phyloP scores from a whole-genome alignment of 2,888 invertebrate genomes.

The Lycocerus yunnanus region DNA sequence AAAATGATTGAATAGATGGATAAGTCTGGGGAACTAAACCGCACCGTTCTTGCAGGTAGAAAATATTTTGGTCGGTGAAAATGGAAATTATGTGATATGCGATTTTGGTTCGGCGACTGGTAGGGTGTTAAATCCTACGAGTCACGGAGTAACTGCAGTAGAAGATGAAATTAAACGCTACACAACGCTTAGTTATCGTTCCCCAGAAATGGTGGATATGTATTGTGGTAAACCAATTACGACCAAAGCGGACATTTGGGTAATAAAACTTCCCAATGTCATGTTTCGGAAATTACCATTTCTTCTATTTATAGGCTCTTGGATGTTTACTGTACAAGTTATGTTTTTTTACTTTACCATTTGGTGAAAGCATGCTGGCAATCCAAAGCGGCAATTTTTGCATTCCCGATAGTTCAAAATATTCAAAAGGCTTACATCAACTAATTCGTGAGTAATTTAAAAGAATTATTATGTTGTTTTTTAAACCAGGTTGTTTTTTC shows the following conservation, averaged over 20 bases:
- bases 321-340: slow-evolving; percentile 88
- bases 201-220: slow-evolving; percentile 94
- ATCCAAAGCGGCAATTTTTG: slow-evolving; percentile 88
- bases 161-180: slow-evolving; percentile 87
- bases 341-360: slow-evolving; percentile 87
- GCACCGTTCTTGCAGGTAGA: slow-evolving; percentile 68
- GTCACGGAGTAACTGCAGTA: slow-evolving; percentile 70
- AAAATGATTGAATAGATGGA: too few species aligned
- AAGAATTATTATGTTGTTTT: not conserved
- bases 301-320: slow-evolving; percentile 65
- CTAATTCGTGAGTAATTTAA: slow-evolving; percentile 67
- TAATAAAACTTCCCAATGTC: slow-evolving; percentile 45
- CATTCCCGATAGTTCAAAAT: slow-evolving; percentile 81
- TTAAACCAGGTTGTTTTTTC: slow-evolving; percentile 33
- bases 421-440: slow-evolving; percentile 71
- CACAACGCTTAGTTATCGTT: slow-evolving; percentile 86
- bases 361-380: slow-evolving; percentile 90
- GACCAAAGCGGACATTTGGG: slow-evolving; percentile 89
- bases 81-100: slow-evolving; percentile 83
- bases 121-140: slow-evolving; percentile 69
- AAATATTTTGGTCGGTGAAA: slow-evolving; percentile 81
- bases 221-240: slow-evolving; percentile 82
- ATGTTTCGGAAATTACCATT: not conserved
- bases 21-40: not conserved
- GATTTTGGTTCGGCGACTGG: slow-evolving; percentile 96